Base-by-base conservation (phyloP, 1,140 invertebrate genomes). In the Drosophila trapezifrons region DNA sequence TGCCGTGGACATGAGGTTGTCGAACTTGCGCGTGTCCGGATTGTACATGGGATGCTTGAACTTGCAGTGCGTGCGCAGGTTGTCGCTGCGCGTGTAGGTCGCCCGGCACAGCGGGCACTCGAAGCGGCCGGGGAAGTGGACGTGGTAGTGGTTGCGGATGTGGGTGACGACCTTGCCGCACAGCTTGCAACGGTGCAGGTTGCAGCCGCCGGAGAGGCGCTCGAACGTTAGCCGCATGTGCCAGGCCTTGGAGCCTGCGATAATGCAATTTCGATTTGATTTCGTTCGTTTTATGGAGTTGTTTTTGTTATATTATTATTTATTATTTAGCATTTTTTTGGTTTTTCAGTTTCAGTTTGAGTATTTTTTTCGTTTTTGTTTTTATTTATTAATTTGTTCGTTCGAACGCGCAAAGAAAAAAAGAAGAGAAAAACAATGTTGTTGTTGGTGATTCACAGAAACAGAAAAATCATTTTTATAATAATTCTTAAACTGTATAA, bases 191-290 rank as follows among this genome's bases (percentile, higher is more conserved):
- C 96, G 96, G 94, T 96, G 96, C 94, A 96, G 95, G 94, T 97
- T 97, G 93, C 96, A 95, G 94, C 95, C 95, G 93, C 96, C 96
- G 93, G 96, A 96, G 93, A 96, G 94, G 90, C 96, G 96, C 94
- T 97, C 96, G 94, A 97, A 97, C 92, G 96, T 96, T 93, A 96
- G 95, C 94, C 96, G 95, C 96, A 97, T 97, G 94, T 96, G 96
- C 96, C 96, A 96, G 94, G 96, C 95, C 95, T 96, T 96, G 93
- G 96, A 96, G 95, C 96, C 96, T 97, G 46, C 20, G 67, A 67
- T 32, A 22, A 55, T 38, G 29, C 55, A 59, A 47, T 76, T 79
- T 71, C 32, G 17, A 63, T 51, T 67, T 7, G 15, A 17, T 65
- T 77, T 70, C n/a, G 27, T 8, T 69, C 15, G 42, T 18, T 49